Conservation (phyloP, 2,113 vertebrate species). For the Prietella phreatophila region DNA sequence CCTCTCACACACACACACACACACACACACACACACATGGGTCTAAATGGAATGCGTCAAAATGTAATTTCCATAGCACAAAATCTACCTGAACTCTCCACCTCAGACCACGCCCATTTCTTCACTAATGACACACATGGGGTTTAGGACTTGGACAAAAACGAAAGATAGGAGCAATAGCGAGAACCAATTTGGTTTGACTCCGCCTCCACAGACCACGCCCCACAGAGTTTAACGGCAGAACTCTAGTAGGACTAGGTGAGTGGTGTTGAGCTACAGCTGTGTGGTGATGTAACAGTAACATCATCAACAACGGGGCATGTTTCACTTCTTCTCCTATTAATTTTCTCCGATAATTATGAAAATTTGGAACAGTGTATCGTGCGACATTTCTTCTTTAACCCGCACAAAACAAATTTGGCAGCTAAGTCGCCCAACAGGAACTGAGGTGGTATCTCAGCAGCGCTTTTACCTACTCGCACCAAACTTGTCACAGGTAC, state of each 20-base stretch:
- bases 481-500: too few relatives aligned
- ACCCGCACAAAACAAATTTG: too few relatives aligned
- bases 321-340: background rate
- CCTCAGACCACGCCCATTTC: background rate
- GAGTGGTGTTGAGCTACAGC: background rate
- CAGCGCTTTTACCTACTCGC: too few relatives aligned
- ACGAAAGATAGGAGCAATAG: background rate
- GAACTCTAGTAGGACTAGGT: background rate
- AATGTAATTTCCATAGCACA: too few relatives aligned
- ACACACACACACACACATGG: background rate
- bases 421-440: background rate
- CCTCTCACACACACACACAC: background rate
- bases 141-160: background rate
- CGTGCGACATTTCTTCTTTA: too few relatives aligned
- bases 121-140: background rate
- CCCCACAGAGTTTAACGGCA: too few relatives aligned
- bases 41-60: too few relatives aligned
- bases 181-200: background rate
- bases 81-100: background rate
- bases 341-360: too few relatives aligned
- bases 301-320: background rate
- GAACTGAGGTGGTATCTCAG: too few relatives aligned
- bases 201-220: background rate
- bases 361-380: too few relatives aligned
- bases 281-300: too few relatives aligned